phyloP scores from a whole-genome alignment of 2,888 invertebrate species.

The Drosophila tripunctata region DNA sequence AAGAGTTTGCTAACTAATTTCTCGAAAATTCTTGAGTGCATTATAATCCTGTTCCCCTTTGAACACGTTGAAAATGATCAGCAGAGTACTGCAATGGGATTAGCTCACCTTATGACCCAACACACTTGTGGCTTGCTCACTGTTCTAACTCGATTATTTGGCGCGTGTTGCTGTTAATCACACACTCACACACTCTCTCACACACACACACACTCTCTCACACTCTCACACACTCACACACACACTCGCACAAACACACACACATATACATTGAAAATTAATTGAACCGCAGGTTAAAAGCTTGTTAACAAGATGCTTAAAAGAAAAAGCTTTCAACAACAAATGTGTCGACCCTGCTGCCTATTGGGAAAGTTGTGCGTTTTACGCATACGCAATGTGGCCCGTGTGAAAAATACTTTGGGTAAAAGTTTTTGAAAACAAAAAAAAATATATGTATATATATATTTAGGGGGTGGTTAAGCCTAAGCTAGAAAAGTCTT shows the following conservation, averaged over 20 bases:
- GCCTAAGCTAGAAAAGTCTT: conserved; percentile 32
- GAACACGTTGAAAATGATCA: background rate
- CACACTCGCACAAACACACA: background rate
- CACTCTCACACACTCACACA: background rate
- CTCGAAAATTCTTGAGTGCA: no score
- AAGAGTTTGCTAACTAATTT: no score
- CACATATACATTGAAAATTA: conserved; percentile 67
- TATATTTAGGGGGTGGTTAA: conserved; percentile 36
- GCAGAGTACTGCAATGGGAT: background rate
- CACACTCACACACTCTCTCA: background rate
- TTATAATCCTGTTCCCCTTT: no score
- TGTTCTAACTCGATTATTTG: background rate
- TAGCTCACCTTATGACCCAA: background rate
- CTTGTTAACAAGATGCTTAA: conserved; percentile 71
- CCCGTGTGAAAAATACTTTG: conserved; percentile 68
- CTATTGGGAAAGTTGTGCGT: conserved; percentile 22
- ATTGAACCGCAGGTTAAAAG: conserved; percentile 67
- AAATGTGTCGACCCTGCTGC: conserved; percentile 31
- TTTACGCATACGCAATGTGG: conserved; percentile 68
- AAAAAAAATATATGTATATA: conserved; percentile 1
- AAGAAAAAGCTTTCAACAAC: conserved; percentile 52
- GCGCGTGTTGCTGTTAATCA: conserved; percentile 11
- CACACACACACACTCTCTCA: background rate
- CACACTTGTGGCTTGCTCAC: background rate
- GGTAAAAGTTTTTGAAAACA: conserved; percentile 51